phyloP scores from a whole-genome alignment of 2,888 invertebrate species.

The Troides aeacus region DNA sequence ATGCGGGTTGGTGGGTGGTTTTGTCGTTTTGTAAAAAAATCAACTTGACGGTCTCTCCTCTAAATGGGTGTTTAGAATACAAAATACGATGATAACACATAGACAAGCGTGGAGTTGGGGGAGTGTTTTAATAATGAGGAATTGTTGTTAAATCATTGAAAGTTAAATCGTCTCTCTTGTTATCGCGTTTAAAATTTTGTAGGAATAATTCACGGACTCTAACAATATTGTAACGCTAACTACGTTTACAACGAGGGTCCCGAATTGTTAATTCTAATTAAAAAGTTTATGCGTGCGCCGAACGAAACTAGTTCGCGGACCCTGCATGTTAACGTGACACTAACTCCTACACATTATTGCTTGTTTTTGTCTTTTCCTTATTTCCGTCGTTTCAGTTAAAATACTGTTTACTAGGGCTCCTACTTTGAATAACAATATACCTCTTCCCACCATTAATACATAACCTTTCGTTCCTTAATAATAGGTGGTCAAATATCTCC shows the following conservation, averaged over 20 bases:
- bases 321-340: conserved; percentile 19
- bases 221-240: conserved; percentile 27
- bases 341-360: conserved; percentile 4
- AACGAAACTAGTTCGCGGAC: conserved; percentile 18
- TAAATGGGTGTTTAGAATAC: no score
- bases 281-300: conserved; percentile 27
- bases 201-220: conserved; percentile 18
- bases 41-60: no score
- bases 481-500: no score
- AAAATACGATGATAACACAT: no score
- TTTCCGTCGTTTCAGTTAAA: not conserved
- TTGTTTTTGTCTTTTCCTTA: not conserved
- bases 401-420: not conserved
- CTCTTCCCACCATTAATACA: no score
- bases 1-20: no score
- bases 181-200: conserved; percentile 3
- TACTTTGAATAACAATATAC: not conserved
- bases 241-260: conserved; percentile 29
- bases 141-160: no score
- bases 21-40: no score
- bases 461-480: no score
- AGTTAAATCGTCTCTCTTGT: not conserved
- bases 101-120: no score
- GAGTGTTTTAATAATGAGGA: no score
- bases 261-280: conserved; percentile 31